phyloP scores from a whole-genome alignment of 2,888 invertebrate genomes.

The Microctonus hyperodae region DNA sequence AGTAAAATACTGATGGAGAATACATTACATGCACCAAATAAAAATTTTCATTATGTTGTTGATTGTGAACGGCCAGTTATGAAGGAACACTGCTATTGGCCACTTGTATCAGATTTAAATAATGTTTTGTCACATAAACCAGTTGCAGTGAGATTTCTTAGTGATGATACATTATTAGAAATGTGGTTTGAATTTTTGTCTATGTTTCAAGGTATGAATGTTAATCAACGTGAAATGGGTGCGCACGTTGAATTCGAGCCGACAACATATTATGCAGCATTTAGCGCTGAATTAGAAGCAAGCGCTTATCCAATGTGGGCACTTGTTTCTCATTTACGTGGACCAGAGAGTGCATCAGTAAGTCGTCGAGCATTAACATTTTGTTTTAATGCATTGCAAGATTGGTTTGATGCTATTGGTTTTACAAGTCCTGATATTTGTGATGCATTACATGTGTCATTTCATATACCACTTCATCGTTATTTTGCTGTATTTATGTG shows the following conservation, averaged over 20 bases:
- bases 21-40: constrained; percentile 79
- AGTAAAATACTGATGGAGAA: constrained; percentile 87
- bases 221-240: constrained; percentile 88
- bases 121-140: constrained; percentile 93
- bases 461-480: constrained; percentile 96
- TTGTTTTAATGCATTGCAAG: constrained; percentile 80
- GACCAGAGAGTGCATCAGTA: constrained; percentile 75
- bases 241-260: constrained; percentile 97
- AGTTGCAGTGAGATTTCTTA: constrained; percentile 88
- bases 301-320: constrained; percentile 99
- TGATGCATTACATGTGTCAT: constrained; percentile 87
- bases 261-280: constrained; percentile 96
- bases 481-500: constrained; percentile 88
- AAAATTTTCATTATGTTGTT: constrained; percentile 89
- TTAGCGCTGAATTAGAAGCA: constrained; percentile 96
- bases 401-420: constrained; percentile 88
- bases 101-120: constrained; percentile 94
- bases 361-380: constrained; percentile 79
- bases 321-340: constrained; percentile 85
- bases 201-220: constrained; percentile 98
- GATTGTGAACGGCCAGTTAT: constrained; percentile 91
- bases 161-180: constrained; percentile 86
- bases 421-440: constrained; percentile 75
- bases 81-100: constrained; percentile 99
- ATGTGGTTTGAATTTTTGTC: constrained; percentile 96